These are phyloP conservation scores for Hemaris fuciformis DNA, from an alignment of 2,888 invertebrate species.

Conservation along the genomic window DNA sequence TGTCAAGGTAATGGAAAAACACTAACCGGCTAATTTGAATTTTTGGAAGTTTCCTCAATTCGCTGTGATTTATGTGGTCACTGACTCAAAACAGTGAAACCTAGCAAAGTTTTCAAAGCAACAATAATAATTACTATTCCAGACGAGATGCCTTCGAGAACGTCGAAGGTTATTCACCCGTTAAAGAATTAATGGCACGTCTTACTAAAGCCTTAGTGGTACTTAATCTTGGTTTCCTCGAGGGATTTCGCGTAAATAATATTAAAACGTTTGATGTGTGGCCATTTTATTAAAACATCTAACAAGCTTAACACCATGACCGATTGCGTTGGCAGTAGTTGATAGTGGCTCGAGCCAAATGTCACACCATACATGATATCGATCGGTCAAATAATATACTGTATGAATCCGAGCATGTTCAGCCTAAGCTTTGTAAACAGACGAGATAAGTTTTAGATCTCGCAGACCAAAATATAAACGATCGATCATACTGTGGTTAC, in stretches of 20 bases:
- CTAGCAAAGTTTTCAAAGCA: slow-evolving; percentile 46
- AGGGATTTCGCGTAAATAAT: slow-evolving; percentile 47
- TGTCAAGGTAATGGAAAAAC: slow-evolving; percentile 7
- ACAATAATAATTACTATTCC: slow-evolving; percentile 72
- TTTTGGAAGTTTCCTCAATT: slow-evolving; percentile 20
- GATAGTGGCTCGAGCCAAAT: not conserved
- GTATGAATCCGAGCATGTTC: not conserved
- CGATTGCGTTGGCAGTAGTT: not conserved
- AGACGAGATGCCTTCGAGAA: slow-evolving; percentile 59
- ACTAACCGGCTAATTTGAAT: slow-evolving; percentile 1
- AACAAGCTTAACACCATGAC: not conserved
- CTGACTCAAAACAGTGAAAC: slow-evolving; percentile 44
- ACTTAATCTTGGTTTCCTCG: slow-evolving; percentile 58
- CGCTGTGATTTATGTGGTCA: slow-evolving; percentile 35
- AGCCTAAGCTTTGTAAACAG: not conserved
- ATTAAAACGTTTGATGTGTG: slow-evolving; percentile 34
- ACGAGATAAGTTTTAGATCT: not conserved
- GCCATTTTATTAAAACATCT: not conserved
- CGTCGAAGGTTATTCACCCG: slow-evolving; percentile 68
- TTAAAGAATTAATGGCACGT: slow-evolving; percentile 67
- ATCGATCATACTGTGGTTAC: not conserved
- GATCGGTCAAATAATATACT: not conserved
- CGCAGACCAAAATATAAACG: not conserved
- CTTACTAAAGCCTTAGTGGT: slow-evolving; percentile 57
- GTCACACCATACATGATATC: not conserved